Conservation (phyloP, 2,888 invertebrate genomes). For the Lampropteryx suffumata region DNA sequence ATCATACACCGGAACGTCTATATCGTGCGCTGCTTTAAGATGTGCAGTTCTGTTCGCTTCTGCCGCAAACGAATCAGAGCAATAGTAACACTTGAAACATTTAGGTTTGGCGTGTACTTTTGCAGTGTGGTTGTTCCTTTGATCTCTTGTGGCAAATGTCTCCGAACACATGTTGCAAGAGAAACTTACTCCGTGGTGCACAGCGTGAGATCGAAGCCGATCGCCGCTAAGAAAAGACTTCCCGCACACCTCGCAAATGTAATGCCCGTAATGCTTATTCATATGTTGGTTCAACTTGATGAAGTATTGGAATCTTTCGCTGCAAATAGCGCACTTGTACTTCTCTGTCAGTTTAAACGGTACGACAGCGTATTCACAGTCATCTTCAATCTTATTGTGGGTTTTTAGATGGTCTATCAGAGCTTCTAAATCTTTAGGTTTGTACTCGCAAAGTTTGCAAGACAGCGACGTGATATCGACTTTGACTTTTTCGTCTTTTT, state of each 20-base stretch:
- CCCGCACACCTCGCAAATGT: constrained; percentile 14
- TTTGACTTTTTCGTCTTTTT: constrained; percentile 17
- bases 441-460: constrained; percentile 11
- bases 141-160: constrained; percentile 2
- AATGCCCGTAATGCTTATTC: constrained; percentile 22
- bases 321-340: constrained; percentile 19
- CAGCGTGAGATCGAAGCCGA: constrained; percentile 8
- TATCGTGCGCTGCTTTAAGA: constrained; percentile 7
- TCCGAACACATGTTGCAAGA: constrained; percentile 9
- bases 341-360: constrained; percentile 6
- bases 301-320: constrained; percentile 13
- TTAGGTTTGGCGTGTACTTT: constrained; percentile 5
- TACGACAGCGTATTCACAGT: constrained; percentile 1
- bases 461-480: constrained; percentile 7
- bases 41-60: neutral
- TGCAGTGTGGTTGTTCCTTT: neutral
- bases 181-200: constrained; percentile 1
- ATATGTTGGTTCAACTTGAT: constrained; percentile 22
- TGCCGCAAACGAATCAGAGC: constrained; percentile 4
- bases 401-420: constrained; percentile 12
- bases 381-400: neutral
- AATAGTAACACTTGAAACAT: constrained; percentile 9
- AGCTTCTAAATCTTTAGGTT: constrained; percentile 1
- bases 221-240: constrained; percentile 12
- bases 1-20: constrained; percentile 11